Conservation (phyloP, 2,888 invertebrate genomes). For the Drymonia ruficornis region DNA sequence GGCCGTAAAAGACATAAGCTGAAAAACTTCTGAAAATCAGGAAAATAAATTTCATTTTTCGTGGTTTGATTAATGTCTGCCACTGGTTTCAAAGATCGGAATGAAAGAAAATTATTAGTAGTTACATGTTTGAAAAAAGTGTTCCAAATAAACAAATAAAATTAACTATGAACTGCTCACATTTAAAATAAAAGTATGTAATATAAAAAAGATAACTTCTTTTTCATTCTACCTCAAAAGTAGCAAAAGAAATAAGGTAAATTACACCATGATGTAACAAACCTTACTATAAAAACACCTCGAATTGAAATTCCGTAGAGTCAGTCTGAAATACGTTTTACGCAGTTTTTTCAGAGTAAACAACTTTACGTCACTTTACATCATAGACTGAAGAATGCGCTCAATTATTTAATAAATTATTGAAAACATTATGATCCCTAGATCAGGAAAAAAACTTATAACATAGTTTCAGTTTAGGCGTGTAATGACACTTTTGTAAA, state of each 20-base stretch:
- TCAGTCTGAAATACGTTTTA: neutral
- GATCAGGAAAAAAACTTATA: too few species aligned
- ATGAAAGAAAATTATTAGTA: too few species aligned
- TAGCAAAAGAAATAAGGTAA: neutral
- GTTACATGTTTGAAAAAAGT: too few species aligned
- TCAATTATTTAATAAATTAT: too few species aligned
- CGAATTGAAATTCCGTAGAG: neutral
- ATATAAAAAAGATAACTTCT: neutral
- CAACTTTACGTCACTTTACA: neutral
- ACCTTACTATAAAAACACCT: neutral
- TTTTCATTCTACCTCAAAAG: neutral
- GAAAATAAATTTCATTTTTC: too few species aligned
- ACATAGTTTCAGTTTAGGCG: too few species aligned
- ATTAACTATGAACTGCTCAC: neutral
- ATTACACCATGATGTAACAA: constrained; percentile 3
- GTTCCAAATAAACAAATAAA: neutral
- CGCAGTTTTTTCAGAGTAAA: neutral
- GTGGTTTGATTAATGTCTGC: too few species aligned
- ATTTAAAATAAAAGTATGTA: neutral
- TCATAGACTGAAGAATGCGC: neutral
- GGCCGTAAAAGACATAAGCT: too few species aligned
- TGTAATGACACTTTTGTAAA: too few species aligned
- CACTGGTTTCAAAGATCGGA: too few species aligned
- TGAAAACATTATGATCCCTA: too few species aligned
- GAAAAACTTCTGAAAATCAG: too few species aligned